Base-by-base conservation (phyloP, 2,113 vertebrate species). In the Dolichotis patagonum region DNA sequence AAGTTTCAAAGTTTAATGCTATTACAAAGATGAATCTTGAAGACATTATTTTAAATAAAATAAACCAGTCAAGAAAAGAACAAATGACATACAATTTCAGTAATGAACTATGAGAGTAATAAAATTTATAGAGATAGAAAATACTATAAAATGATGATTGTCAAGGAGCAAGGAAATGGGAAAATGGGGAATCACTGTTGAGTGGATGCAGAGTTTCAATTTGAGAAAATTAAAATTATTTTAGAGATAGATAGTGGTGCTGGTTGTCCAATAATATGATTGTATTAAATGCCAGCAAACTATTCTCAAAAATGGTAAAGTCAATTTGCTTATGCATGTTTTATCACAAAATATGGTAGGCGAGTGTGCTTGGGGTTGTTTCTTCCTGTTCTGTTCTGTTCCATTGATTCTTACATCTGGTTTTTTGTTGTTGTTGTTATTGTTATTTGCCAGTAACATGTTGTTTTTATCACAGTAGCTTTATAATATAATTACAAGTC, bases 111-210 rank as follows among this genome's bases (percentile, higher is more conserved):
- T 38, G 2, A n/a, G 43, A 77, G 26, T 16, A 20, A 6, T 20
- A 13, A 30, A 19, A 24, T 65, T 92, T 43, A 54, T 11, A 83
- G 26, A 71, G 14, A 38, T 13, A 62, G 22, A 38, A 81, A 84
- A 54, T 14, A 65, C 30, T 32, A 65, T 30, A 9, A 8, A 75
- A 20, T 41, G 60, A 43, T 77, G 7, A 14, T 43, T 65, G 3
- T 11, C 6, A 73, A 62, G 20, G 7, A 43, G 19, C 0, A 7
- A 30, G 13, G 1, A 46, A 14, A 2, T 3, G 0, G 19, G 43
- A 19, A 3, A 54, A 46, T 4, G 17, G 19, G 54, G 17, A 88
- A n/a, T 14, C 26, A 13, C 12, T 60, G 17, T 17, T 90, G 32
- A 62, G 26, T 80, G 46, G 13, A 5, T 20, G 54, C n/a, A 71